Evolutionary conservation across 2,113 vertebrate species (phyloP).

Genomic region (Steatornis caripensis): DNA sequence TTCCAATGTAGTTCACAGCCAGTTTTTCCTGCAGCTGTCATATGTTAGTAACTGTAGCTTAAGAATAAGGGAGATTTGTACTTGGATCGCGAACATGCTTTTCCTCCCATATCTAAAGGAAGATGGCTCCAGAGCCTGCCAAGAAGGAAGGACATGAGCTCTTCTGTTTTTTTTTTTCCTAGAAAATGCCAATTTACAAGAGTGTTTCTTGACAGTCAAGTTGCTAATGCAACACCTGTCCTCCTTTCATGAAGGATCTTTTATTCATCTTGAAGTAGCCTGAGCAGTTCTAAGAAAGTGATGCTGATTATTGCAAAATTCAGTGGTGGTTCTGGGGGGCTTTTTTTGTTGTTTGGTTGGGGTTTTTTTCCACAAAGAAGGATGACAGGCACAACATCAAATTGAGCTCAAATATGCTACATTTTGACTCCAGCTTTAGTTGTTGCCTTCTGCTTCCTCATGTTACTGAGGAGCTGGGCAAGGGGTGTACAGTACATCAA

Average conservation of each 20-base stretch:
- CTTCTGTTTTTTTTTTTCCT: background rate
- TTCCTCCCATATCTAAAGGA: constrained; percentile 3
- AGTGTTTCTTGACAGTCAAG: background rate
- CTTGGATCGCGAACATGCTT: constrained; percentile 18
- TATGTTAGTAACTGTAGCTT: background rate
- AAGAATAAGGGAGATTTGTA: constrained; percentile 6
- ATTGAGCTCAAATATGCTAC: background rate
- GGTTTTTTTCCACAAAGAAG: too few relatives aligned
- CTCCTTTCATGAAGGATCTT: background rate
- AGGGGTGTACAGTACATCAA: background rate
- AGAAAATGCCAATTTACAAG: constrained; percentile 24
- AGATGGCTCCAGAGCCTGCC: constrained; percentile 24
- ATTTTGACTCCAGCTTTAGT: background rate
- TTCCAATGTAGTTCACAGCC: background rate
- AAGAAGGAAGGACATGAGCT: constrained; percentile 33
- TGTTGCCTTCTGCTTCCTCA: background rate
- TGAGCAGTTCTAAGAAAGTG: background rate
- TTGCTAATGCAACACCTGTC: constrained; percentile 13
- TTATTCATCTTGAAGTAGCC: background rate
- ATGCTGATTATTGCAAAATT: background rate
- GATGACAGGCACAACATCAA: background rate
- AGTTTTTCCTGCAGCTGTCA: constrained; percentile 34
- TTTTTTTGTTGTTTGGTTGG: too few relatives aligned
- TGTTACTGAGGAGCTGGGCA: background rate
- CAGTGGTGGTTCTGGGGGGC: too few relatives aligned